These are phyloP conservation scores for Cyrtonyx montezumae DNA, from an alignment of 2,113 vertebrate species.

Conservation along the genomic window DNA sequence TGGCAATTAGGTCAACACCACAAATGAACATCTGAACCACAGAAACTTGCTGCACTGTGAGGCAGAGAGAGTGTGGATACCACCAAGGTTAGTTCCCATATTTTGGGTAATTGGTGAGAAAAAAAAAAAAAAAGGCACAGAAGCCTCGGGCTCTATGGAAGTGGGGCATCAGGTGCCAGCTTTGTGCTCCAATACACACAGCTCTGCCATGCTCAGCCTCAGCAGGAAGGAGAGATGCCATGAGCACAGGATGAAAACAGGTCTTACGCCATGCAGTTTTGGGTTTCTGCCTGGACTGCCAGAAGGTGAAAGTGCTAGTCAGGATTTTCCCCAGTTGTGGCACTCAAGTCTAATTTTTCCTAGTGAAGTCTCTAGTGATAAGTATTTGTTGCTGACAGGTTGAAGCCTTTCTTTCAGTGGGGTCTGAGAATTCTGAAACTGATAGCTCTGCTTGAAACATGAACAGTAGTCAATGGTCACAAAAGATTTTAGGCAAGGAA, in stretches of 20 bases:
- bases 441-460: background rate
- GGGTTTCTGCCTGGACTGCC: background rate
- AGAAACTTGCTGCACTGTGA: background rate
- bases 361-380: background rate
- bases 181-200: background rate
- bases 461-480: background rate
- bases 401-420: background rate
- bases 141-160: fast-evolving
- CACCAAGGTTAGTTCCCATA: background rate
- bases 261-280: background rate
- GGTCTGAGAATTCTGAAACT: background rate
- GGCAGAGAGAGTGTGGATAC: background rate
- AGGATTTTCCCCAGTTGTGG: background rate
- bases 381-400: background rate
- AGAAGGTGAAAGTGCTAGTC: background rate
- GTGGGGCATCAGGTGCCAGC: background rate
- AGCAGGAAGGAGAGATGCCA: background rate
- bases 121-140: background rate
- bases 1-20: background rate
- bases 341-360: background rate
- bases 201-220: background rate
- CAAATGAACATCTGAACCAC: background rate
- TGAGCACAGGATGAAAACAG: background rate
- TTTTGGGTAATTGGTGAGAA: background rate
- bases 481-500: background rate